Conservation (phyloP, 2,113 vertebrate genomes). For the human (Homo sapiens) region GRCh38 chr2:140258001-140258500, state of each 20-base stretch:
- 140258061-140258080: neutral
- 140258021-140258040: neutral
- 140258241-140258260: neutral
- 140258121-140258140: neutral
- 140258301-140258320: neutral
- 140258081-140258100: neutral
- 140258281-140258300: neutral
- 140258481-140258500: neutral
- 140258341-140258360: neutral
- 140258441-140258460: neutral
- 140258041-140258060: neutral
- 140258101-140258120: neutral
- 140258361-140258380: neutral
- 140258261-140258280: neutral
- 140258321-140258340: neutral
- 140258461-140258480: neutral
- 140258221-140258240: neutral
- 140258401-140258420: neutral
- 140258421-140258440: neutral
- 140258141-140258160: neutral
- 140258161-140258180: neutral
- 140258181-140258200: conserved; percentile 24
- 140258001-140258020: neutral
- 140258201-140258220: neutral
- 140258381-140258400: neutral